Evolutionary conservation across 2,888 invertebrate species (phyloP).

Genomic region (Amiota communis): DNA sequence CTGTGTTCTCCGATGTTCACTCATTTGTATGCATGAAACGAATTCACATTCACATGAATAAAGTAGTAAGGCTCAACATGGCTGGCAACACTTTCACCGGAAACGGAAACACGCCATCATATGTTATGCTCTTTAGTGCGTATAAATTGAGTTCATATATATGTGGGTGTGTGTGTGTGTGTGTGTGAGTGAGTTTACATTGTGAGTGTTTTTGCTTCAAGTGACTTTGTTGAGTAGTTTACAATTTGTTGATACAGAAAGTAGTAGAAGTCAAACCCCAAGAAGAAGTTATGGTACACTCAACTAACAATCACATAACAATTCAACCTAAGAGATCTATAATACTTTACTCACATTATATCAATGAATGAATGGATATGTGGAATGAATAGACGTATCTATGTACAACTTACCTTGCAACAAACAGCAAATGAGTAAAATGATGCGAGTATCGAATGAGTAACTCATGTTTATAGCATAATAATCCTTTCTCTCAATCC

Average conservation of each 20-base stretch:
- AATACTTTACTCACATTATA: too few species aligned
- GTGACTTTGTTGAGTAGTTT: conserved; percentile 60
- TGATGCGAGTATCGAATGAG: conserved; percentile 68
- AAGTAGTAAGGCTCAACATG: conserved; percentile 41
- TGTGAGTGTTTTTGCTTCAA: conserved; percentile 58
- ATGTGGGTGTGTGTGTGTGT: conserved; percentile 34
- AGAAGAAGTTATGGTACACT: not conserved
- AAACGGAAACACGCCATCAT: conserved; percentile 24
- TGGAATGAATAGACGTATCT: too few species aligned
- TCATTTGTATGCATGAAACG: conserved; percentile 54
- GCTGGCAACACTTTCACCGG: conserved; percentile 39
- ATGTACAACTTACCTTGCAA: conserved; percentile 63
- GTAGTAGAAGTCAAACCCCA: not conserved
- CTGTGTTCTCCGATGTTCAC: too few species aligned
- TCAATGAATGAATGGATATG: too few species aligned
- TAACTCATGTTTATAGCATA: conserved; percentile 72
- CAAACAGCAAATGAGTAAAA: conserved; percentile 68
- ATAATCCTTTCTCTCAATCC: conserved; percentile 51
- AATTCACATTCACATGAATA: conserved; percentile 50
- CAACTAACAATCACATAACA: too few species aligned
- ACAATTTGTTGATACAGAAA: conserved; percentile 50
- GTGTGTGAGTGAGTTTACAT: conserved; percentile 33
- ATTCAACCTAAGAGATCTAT: too few species aligned
- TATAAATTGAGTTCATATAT: conserved; percentile 4
- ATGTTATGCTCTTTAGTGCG: conserved; percentile 25